Evolutionary conservation across 2,888 invertebrate genomes (phyloP), one percentile per base, ranked within the genome.

Genomic region (Andrena bucephala): DNA sequence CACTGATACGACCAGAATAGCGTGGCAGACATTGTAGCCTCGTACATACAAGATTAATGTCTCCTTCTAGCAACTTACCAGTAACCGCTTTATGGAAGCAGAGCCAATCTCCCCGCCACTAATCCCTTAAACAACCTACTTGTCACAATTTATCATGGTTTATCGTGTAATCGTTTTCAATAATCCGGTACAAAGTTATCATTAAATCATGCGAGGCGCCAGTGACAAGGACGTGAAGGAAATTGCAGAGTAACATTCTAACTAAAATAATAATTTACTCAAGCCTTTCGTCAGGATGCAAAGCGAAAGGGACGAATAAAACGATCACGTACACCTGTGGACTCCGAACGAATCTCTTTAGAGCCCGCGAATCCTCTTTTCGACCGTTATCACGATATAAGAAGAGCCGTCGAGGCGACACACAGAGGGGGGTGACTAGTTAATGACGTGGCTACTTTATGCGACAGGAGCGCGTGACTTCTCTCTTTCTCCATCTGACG

Each of bases 391-490:
- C 81, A 13, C 31, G 29, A 59, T 29, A 54, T 27, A 54, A 62
- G 67, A 54, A 36, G 29, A 57, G 52, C 27, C 69, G 33, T 4
- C 77, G 63, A 42, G 63, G 48, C 57, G 67, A 36, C 27, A 63
- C 33, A 36, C 13, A 31, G 59, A 57, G 36, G 66, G 13, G 67
- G 8, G 77, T 52, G 50, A 50, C 63, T 54, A 68, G 71, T 79
- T 87, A 87, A 88, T 79, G 87, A 84, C 80, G 81, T 71, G 74
- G 71, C 78, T 85, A 85, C 73, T 86, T 88, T 85, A 86, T 81
- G 83, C 81, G 81, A 85, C 86, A 85, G 78, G 75, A 69, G 77
- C 69, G 57, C 79, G 66, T 20, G 77, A 71, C 42, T 75, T 65
- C 76, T 76, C 78, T 87, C 83, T 75, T 68, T 76, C 71, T 81